Evolutionary conservation across 1,140 invertebrate genomes (phyloP).

Genomic region (Drosophila sechellia): DNA sequence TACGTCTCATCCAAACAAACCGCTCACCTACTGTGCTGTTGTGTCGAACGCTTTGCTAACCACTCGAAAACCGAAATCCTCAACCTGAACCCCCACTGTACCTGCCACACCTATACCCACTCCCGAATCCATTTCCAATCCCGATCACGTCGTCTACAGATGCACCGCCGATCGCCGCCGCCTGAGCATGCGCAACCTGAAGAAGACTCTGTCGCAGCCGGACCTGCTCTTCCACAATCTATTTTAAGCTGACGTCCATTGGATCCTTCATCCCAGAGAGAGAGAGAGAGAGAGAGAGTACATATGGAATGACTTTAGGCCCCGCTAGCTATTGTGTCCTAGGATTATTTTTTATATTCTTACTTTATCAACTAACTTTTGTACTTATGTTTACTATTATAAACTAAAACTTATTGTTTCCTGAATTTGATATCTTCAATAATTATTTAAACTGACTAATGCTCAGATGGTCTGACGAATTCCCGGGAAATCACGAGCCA

Average conservation of each 20-base stretch:
- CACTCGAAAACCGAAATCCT: constrained; percentile 16
- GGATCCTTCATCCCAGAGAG: background rate
- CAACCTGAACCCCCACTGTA: constrained; percentile 17
- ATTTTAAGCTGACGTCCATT: constrained; percentile 44
- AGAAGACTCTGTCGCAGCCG: constrained; percentile 81
- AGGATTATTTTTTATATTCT: constrained; percentile 3
- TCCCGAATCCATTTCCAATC: constrained; percentile 9
- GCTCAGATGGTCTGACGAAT: background rate
- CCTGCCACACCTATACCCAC: constrained; percentile 9
- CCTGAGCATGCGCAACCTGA: constrained; percentile 69
- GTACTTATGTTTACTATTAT: constrained; percentile 21
- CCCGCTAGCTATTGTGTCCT: background rate
- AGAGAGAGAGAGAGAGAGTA: too few species aligned
- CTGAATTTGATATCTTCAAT: too few species aligned
- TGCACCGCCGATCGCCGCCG: constrained; percentile 75
- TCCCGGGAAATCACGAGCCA: background rate
- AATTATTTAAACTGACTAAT: background rate
- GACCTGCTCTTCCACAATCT: constrained; percentile 78
- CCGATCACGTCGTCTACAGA: constrained; percentile 48
- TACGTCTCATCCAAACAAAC: constrained; percentile 12
- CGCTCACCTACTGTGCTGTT: constrained; percentile 21
- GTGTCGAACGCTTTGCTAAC: constrained; percentile 23
- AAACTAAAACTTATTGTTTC: background rate
- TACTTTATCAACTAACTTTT: background rate
- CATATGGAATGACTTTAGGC: constrained; percentile 29